Base-by-base conservation (phyloP, 35 echinoderm and acorn worm genomes). In the Diadema setosum region DNA sequence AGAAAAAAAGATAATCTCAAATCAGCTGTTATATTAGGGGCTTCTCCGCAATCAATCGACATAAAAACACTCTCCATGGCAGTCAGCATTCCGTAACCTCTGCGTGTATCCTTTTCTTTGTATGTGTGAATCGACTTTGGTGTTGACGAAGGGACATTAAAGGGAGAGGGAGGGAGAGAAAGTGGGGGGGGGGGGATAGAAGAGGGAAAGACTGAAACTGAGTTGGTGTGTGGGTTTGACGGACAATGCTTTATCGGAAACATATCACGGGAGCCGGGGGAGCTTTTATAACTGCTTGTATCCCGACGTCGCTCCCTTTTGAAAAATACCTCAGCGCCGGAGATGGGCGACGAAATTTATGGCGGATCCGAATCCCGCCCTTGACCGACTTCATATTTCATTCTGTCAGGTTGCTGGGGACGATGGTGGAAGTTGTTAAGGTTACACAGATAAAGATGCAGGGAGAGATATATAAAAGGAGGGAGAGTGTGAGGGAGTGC, bases 221-320 rank as follows among this genome's bases (percentile, higher is more conserved):
- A 67, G 63, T 67, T 34, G 63, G 37, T 67, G 63, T 67, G 30
- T 67, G 30, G 37, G 30, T 67, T 67, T 15, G 63, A 67, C 63
- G 63, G 63, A 34, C 27, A 67, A 67, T 67, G 63, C 63, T 67
- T 67, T 67, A 67, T 67, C 63, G 63, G 63, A 67, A 67, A 67
- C 27, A 33, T 67, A 67, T 67, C 27, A 18, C 29, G 3, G 1
- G 6, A n/a, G 27, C 63, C 63, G 63, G 37, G 63, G 63, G 63
- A 67, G 63, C 63, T 67, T 67, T 67, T 67, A 67, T 34, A 67
- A 67, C 37, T 67, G 37, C 37, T 67, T 67, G 63, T 67, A 33
- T 67, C 63, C 21, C 30, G 63, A 33, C 30, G 30, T 67, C 37
- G 37, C 63, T 2, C 37, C 63, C 37, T 67, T 15, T 67, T 26